phyloP scores from a whole-genome alignment of 2,113 vertebrate species.

The Gavialis gangeticus region DNA sequence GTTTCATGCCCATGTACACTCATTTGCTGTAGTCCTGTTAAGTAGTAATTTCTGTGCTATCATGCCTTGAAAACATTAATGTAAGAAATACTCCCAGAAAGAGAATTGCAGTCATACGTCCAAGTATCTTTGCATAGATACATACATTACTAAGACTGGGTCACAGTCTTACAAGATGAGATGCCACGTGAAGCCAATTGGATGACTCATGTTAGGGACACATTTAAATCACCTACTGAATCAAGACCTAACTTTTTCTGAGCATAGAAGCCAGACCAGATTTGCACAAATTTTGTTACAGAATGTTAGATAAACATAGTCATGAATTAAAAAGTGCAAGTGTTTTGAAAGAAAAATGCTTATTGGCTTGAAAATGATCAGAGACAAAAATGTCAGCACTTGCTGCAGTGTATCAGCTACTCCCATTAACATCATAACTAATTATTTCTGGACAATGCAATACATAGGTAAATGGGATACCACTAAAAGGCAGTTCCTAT shows the following conservation, averaged over 20 bases:
- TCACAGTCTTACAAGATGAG: background rate
- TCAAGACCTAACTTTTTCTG: constrained; percentile 5
- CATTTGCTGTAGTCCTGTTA: background rate
- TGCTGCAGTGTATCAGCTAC: constrained; percentile 55
- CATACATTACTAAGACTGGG: background rate
- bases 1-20: background rate
- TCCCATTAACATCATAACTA: constrained; percentile 51
- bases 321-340: constrained; percentile 47
- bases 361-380: constrained; percentile 48
- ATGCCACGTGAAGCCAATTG: background rate
- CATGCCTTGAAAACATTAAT: too few species aligned
- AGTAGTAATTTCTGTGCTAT: background rate
- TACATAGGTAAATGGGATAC: constrained; percentile 8
- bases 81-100: too few species aligned
- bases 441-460: constrained; percentile 30
- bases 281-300: constrained; percentile 35
- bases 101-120: too few species aligned
- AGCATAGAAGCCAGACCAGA: constrained; percentile 3
- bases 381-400: constrained; percentile 54
- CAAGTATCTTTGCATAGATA: background rate
- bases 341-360: constrained; percentile 56
- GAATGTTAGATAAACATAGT: constrained; percentile 29
- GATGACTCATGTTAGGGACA: constrained; percentile 9
- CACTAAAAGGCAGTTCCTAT: constrained; percentile 22
- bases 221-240: constrained; percentile 47